Evolutionary conservation across 2,797 vertebrate species (phyloP), one percentile per base, ranked within the genome.

Genomic region (Tolypeutes matacus): DNA sequence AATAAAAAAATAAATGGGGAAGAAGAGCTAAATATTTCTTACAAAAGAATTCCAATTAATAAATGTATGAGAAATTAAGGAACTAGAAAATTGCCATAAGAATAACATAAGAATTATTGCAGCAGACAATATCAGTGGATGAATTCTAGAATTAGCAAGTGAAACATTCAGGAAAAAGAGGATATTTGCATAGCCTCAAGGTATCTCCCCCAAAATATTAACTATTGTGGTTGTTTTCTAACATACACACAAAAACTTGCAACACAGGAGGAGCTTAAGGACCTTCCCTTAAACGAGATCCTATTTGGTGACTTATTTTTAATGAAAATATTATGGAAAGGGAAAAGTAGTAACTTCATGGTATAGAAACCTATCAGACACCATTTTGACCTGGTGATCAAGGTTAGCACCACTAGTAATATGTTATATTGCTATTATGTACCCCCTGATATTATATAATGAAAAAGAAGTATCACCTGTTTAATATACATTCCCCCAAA

Each of bases 151-250:
- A 86, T 31, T 83, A 87, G 29, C 58, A 8, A 21, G 23, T 62
- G 15, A 83, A 29, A 89, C 7, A 64, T 85, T 83, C 88, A 97
- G 11, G 10, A 42, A 88, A 91, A 84, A 73, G 39, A 78, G 8
- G 6, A 70, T 88, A 75, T 82, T n/a, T 73, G 3, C 7, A 21
- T 34, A 75, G 49, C 4, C 25, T 94, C 56, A 91, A 92, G 62
- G 13, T 34, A 72, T 85, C 70, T 39, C 39, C 31, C 20, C 20
- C 1, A 17, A 81, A 85, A 70, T 70, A 69, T 49, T 88, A 72
- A 60, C 39, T 91, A 46, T 11, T 70, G 3, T 12, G 56, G 7
- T 69, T 70, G 3, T 92, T 85, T 42, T 86, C 73, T 70, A 86
- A 75, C 34, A 81, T 42, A 92, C 53, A 29, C 7, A n/a, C 60